A percentile compares a stretch with the other conserved stretches of the same genome.
phyloP scores from a whole-genome alignment of 2,797 vertebrate genomes.

The Pteropus rufus region DNA sequence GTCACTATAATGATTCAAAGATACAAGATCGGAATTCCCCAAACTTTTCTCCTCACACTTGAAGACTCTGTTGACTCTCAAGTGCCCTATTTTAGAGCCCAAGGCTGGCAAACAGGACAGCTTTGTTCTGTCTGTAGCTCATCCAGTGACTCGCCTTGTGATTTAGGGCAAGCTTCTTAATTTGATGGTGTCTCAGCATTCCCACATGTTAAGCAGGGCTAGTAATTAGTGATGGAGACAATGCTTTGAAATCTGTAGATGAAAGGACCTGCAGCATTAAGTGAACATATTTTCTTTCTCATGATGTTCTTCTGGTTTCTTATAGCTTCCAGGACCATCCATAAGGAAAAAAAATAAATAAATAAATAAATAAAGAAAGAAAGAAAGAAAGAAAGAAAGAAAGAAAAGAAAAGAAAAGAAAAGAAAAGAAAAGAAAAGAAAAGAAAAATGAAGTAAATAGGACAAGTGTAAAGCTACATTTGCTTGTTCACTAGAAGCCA shows the following conservation, averaged over 20 bases:
- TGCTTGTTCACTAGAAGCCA: slow-evolving; percentile 31
- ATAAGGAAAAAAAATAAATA: neutral
- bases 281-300: slow-evolving; percentile 51
- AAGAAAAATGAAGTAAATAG: slow-evolving; percentile 21
- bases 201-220: slow-evolving; percentile 59
- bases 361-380: neutral
- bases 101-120: slow-evolving; percentile 55
- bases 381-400: neutral
- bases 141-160: slow-evolving; percentile 62
- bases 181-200: slow-evolving; percentile 67
- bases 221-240: slow-evolving; percentile 68
- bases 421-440: neutral
- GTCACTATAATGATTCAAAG: neutral
- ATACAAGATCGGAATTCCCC: slow-evolving; percentile 41
- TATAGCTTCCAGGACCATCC: slow-evolving; percentile 15
- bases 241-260: slow-evolving; percentile 76
- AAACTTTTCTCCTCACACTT: slow-evolving; percentile 29
- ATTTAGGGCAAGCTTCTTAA: slow-evolving; percentile 72
- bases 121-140: slow-evolving; percentile 65
- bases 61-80: slow-evolving; percentile 44
- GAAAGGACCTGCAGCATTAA: slow-evolving; percentile 52
- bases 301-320: slow-evolving; percentile 30
- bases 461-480: slow-evolving; percentile 14
- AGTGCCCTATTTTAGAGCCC: slow-evolving; percentile 65
- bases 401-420: no score